Base-by-base conservation (phyloP, 2,888 invertebrate species). In the Ypsolopha scabrella region DNA sequence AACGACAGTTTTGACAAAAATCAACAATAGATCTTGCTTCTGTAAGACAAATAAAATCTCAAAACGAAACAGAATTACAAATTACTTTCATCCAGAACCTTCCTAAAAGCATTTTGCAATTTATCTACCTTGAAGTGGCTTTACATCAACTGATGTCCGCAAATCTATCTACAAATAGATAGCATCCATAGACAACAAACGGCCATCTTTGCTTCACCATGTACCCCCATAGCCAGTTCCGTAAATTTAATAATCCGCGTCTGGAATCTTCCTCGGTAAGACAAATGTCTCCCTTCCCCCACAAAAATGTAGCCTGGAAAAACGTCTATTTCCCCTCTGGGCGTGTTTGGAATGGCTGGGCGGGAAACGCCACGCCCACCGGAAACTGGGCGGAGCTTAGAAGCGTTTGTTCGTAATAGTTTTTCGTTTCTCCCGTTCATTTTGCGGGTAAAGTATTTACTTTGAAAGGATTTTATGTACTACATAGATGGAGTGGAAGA, bases 191-290 rank as follows among this genome's bases (percentile, higher is more conserved):
- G 57, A 61, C 61, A 64, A 55, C 51, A 59, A 39, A 52, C 68
- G 58, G 71, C 74, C 72, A 72, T 72, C 65, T 70, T 24, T 24
- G 24, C 24, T 24, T 24, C 24, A 24, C 24, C 24, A 24, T 24
- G 24, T 70, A 61, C 55, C 36, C 45, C 48, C 55, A 50, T 55
- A 53, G 52, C 56, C 58, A 60, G 63, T 64, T 65, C 67, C 58
- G 70, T 74, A 73, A 73, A 79, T 80, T 80, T 77, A 80, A 80
- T 82, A 80, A 80, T 70, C 72, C 72, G 62, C 67, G 66, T 59
- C 59, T 63, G 67, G 63, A 61, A 55, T 55, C 58, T 60, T 63
- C 62, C 64, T 63, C 35, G 48, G 7, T 65, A 70, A 75, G 75
- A 74, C 68, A 73, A 75, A 72, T 69, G 73, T 68, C 70, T 75